Base-by-base conservation (phyloP, 2,888 invertebrate species). In the Brachyptera putata region DNA sequence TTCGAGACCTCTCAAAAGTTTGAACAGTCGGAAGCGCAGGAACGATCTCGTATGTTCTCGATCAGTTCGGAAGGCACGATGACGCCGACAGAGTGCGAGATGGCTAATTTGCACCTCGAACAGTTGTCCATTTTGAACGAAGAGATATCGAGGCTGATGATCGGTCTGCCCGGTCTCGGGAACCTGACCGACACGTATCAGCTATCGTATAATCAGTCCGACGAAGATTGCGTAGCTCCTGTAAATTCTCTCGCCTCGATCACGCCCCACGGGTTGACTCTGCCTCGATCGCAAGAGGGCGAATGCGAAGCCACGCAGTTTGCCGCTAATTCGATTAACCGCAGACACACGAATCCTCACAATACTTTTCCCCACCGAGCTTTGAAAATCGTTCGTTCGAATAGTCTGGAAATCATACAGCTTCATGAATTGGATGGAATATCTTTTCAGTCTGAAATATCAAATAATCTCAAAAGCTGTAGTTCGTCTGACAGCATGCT, bases 31-130 rank as follows among this genome's bases (percentile, higher is more conserved):
- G 39, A 39, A 14, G 22, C 4, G 4, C 5, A 2, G 22, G 21
- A 21, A n/a, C 22, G 18, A 13, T 21, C 24, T 1, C 46, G 46
- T n/a, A 53, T 36, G 11, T 53, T 53, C 34, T 53, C 53, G 36
- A 53, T 53, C 34, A 53, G 53, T 36, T 53, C 53, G 34, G 53
- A 53, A 36, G 53, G 34, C 34, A 53, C 53, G 9, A 53, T 34
- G 53, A 53, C 53, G 2, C 53, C 53, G n/a, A 53, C 53, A 1
- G 53, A 53, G 18, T 53, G 53, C 34, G 53, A 53, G 21, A 34
- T 53, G 11, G 53, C 53, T 4, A 53, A 53, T 18, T 22, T 16
- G 3, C 53, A 36, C 13, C 53, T 53, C 16, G 53, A 53, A n/a
- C 53, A 53, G 21, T 34, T 53, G 21, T 34, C 30, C 11, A 16